Conservation (phyloP, 2,888 invertebrate species). For the Diploptera punctata region DNA sequence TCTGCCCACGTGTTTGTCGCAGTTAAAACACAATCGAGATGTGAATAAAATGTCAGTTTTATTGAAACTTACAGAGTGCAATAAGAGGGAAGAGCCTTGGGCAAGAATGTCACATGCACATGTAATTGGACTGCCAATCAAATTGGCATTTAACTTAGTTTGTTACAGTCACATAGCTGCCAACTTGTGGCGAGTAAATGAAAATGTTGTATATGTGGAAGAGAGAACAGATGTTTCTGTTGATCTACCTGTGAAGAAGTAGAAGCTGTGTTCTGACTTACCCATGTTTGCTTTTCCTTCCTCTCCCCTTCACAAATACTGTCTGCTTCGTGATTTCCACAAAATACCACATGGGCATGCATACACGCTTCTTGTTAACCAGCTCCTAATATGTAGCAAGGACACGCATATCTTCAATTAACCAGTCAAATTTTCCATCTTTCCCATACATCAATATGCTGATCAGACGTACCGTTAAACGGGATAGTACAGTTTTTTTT, state of each 20-base stretch:
- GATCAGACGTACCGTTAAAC: too few relatives aligned
- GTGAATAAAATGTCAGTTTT: too few relatives aligned
- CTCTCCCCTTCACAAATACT: neutral
- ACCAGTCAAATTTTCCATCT: too few relatives aligned
- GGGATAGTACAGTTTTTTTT: too few relatives aligned
- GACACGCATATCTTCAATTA: too few relatives aligned
- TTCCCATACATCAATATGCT: too few relatives aligned
- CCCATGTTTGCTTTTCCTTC: neutral
- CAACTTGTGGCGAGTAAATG: neutral
- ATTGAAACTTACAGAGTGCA: too few relatives aligned
- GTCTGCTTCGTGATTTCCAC: neutral
- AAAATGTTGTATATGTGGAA: conserved; percentile 6
- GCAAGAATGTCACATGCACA: conserved; percentile 7
- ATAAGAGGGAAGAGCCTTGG: too few relatives aligned
- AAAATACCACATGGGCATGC: neutral
- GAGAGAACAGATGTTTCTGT: conserved; percentile 3
- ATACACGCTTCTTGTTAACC: too few relatives aligned
- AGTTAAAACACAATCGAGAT: too few relatives aligned
- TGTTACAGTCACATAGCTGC: conserved; percentile 16
- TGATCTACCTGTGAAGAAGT: conserved; percentile 1
- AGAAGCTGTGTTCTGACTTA: conserved; percentile 1
- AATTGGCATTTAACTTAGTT: conserved; percentile 25
- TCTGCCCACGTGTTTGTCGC: too few relatives aligned
- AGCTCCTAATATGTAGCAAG: too few relatives aligned
- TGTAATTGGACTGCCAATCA: conserved; percentile 27